These are phyloP conservation scores for Nematolebias whitei DNA, from an alignment of 2,113 vertebrate species.

Conservation along the genomic window DNA sequence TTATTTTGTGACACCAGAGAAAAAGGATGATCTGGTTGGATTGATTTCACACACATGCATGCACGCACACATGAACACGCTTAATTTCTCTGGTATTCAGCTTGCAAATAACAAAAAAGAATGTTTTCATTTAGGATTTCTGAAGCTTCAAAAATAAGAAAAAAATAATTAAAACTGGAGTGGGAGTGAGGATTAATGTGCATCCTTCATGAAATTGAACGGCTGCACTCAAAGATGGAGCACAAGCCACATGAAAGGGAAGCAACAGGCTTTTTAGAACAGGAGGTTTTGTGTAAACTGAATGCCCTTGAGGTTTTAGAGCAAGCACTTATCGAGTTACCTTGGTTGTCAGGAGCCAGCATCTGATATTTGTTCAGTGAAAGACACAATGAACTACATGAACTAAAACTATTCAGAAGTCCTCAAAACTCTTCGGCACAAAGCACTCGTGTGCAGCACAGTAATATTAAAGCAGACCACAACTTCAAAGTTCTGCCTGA, in stretches of 20 bases:
- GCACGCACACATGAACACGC: conserved; percentile 11
- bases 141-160: conserved; percentile 23
- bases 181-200: conserved; percentile 13
- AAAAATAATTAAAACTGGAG: conserved; percentile 12
- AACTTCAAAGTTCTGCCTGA: neutral
- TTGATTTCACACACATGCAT: conserved; percentile 22
- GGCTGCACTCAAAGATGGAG: conserved; percentile 23
- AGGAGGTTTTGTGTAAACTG: conserved; percentile 23
- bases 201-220: conserved; percentile 31
- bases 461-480: neutral
- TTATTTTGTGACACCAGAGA: conserved; percentile 58
- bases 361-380: conserved; percentile 12
- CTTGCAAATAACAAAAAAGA: conserved; percentile 20
- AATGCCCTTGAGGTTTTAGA: conserved; percentile 42
- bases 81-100: conserved; percentile 18
- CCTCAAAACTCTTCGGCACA: neutral
- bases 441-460: neutral
- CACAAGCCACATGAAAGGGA: conserved; percentile 16
- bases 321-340: conserved; percentile 1
- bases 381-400: conserved; percentile 9
- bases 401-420: neutral
- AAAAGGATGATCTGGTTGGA: conserved; percentile 53
- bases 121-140: conserved; percentile 31
- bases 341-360: conserved; percentile 10
- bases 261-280: conserved; percentile 26